phyloP scores from a whole-genome alignment of 30 jellyfish, hydroid and myxozoan genomes.

The Nemopilema nomurai region DNA sequence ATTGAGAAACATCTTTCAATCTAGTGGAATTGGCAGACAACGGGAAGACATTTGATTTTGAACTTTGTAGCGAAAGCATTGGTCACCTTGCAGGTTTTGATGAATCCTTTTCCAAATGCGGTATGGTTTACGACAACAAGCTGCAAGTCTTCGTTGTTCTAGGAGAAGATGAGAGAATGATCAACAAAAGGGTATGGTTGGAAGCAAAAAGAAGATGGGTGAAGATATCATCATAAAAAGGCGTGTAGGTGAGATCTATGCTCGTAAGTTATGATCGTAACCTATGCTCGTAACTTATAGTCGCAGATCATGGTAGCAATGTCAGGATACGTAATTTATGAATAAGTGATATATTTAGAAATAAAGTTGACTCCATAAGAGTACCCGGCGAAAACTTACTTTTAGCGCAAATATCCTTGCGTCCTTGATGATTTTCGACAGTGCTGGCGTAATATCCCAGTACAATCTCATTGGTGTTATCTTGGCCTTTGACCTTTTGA shows the following conservation, averaged over 20 bases:
- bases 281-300: no score
- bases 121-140: constrained; percentile 57
- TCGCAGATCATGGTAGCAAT: no score
- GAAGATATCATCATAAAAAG: background rate
- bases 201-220: no score
- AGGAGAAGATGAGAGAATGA: constrained; percentile 1
- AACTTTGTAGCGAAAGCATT: background rate
- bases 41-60: background rate
- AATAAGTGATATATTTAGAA: no score
- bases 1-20: no score
- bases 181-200: background rate
- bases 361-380: no score
- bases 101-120: constrained; percentile 92
- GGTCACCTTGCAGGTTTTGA: constrained; percentile 84
- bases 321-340: no score
- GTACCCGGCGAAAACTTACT: constrained; percentile 52
- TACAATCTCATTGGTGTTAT: constrained; percentile 90
- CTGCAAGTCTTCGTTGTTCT: constrained; percentile 86
- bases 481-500: constrained; percentile 75
- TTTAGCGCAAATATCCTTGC: constrained; percentile 74
- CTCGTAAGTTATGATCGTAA: no score
- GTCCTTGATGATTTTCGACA: constrained; percentile 72
- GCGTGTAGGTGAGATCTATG: background rate
- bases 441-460: constrained; percentile 88
- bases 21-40: no score